Percentiles rank a stretch among this genome's conserved stretches.
These are phyloP conservation scores for Chloropsis cyanopogon DNA, from an alignment of 2,113 vertebrate species.

Conservation along the genomic window DNA sequence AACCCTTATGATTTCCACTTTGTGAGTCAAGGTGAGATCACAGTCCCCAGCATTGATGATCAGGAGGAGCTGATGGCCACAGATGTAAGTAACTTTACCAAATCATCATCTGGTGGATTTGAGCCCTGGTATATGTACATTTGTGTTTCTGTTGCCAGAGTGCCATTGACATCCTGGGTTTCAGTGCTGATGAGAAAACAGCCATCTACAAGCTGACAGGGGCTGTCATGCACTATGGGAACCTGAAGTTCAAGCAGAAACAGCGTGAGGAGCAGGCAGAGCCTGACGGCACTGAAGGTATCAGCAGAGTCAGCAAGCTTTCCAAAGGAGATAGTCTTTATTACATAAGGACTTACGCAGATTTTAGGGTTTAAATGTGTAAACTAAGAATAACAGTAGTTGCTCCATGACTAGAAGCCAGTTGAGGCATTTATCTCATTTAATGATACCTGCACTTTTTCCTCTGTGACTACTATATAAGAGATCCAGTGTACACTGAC, in stretches of 20 bases:
- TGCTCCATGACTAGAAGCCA: background rate
- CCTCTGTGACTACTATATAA: background rate
- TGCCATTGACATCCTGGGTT: slow-evolving; percentile 83
- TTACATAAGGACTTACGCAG: background rate
- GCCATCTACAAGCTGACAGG: slow-evolving; percentile 86
- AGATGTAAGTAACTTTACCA: slow-evolving; percentile 69
- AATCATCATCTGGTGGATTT: background rate
- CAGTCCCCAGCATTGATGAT: slow-evolving; percentile 83
- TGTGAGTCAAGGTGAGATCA: slow-evolving; percentile 80
- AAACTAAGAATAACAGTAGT: background rate
- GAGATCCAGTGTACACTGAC: background rate
- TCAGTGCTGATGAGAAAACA: slow-evolving; percentile 78
- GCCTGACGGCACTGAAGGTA: slow-evolving; percentile 84
- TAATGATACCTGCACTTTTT: background rate
- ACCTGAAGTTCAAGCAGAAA: slow-evolving; percentile 88
- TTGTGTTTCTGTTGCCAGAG: slow-evolving; percentile 55
- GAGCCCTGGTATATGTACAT: background rate
- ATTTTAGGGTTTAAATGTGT: background rate
- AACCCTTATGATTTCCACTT: slow-evolving; percentile 83
- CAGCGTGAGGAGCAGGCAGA: slow-evolving; percentile 83
- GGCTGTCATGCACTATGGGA: slow-evolving; percentile 84
- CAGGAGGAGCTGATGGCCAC: slow-evolving; percentile 80
- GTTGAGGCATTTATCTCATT: background rate
- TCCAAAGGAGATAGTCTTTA: background rate
- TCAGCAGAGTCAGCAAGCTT: background rate